Conservation (phyloP, 2,888 invertebrate species). For the Patella ulyssiponensis region DNA sequence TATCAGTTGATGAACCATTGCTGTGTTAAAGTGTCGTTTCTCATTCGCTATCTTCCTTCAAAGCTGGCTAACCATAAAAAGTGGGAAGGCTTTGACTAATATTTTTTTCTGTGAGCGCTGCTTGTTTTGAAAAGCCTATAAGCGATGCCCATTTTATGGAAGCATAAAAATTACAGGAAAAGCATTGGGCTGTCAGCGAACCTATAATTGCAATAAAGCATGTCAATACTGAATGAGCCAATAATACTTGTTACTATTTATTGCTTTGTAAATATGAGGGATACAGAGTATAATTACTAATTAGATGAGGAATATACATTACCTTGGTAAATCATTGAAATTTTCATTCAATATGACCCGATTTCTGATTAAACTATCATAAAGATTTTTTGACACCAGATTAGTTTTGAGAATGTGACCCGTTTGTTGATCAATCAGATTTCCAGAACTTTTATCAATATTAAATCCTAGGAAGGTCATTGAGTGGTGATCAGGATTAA, state of each 20-base stretch:
- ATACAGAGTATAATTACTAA: not conserved
- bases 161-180: no score
- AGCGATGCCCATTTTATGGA: no score
- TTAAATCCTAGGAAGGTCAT: constrained; percentile 69
- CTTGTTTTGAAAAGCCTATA: no score
- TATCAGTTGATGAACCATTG: no score
- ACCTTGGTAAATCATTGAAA: constrained; percentile 64
- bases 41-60: no score
- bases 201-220: no score
- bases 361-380: constrained; percentile 54
- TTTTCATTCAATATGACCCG: constrained; percentile 60
- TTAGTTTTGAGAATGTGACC: constrained; percentile 45
- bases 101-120: no score
- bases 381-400: constrained; percentile 54
- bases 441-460: constrained; percentile 51
- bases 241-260: not conserved
- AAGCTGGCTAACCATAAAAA: no score
- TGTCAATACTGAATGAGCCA: no score
- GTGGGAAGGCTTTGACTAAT: no score
- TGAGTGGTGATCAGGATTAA: constrained; percentile 62
- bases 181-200: no score
- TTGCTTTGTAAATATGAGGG: not conserved
- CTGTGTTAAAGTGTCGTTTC: no score
- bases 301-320: not conserved
- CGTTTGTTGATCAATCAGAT: constrained; percentile 61